Conservation (phyloP, 2,113 vertebrate species). For the Corythaeola cristata region DNA sequence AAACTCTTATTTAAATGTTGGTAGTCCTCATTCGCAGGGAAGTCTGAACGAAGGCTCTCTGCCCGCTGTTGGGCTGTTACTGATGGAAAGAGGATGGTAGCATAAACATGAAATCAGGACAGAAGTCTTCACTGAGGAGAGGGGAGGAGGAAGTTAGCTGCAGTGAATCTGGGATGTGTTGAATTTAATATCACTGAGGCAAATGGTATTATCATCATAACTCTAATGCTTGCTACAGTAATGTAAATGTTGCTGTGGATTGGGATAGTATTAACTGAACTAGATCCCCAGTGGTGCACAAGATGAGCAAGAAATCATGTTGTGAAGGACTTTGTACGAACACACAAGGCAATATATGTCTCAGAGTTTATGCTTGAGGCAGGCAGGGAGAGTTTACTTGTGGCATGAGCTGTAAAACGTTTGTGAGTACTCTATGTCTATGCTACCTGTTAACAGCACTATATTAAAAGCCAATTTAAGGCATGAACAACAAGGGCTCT, state of each 20-base stretch:
- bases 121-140: not conserved
- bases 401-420: accelerated
- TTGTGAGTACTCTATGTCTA: not conserved
- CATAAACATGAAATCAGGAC: not conserved
- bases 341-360: not conserved
- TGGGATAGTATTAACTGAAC: not conserved
- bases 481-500: not conserved
- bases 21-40: not conserved
- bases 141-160: not conserved
- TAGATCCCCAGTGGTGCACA: not conserved
- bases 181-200: not conserved
- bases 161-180: not conserved
- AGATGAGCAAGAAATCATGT: accelerated
- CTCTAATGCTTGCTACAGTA: not conserved
- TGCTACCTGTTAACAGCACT: not conserved
- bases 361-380: not conserved
- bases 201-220: not conserved
- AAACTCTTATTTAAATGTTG: not conserved
- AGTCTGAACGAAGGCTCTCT: not conserved
- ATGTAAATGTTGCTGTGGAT: not conserved
- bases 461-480: not conserved
- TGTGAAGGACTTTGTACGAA: not conserved
- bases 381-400: not conserved
- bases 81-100: not conserved
- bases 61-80: not conserved